Conservation (phyloP, 2,113 vertebrate genomes). For the Halichoeres trimaculatus region DNA sequence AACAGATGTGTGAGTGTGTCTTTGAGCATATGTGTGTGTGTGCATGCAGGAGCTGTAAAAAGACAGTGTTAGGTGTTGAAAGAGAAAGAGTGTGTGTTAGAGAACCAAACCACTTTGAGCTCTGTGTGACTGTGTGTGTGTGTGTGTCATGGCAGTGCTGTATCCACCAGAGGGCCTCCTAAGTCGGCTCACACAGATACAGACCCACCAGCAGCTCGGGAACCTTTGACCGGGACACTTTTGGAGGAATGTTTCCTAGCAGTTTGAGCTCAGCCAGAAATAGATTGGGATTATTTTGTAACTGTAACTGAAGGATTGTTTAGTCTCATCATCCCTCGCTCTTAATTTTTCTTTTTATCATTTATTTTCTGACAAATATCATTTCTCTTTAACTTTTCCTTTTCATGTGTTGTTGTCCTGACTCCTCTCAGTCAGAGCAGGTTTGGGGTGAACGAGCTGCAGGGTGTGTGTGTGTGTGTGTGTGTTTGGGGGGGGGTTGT, state of each 20-base stretch:
- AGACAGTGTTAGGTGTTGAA: constrained; percentile 9
- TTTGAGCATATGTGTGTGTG: constrained; percentile 18
- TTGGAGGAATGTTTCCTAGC: constrained; percentile 32
- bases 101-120: constrained; percentile 34
- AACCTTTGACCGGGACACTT: constrained; percentile 67
- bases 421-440: constrained; percentile 37
- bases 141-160: constrained; percentile 65
- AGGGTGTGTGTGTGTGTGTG: constrained; percentile 1
- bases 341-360: constrained; percentile 2
- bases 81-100: constrained; percentile 37
- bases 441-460: constrained; percentile 45
- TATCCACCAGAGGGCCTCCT: constrained; percentile 99
- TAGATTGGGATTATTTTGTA: not conserved
- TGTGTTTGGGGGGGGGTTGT: constrained; percentile 58
- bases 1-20: constrained; percentile 41
- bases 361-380: not conserved
- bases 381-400: not conserved
- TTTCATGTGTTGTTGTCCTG: constrained; percentile 8
- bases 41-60: not conserved
- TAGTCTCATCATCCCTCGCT: not conserved
- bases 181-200: constrained; percentile 79
- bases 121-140: constrained; percentile 31
- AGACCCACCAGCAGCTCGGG: constrained; percentile 42
- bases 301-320: not conserved
- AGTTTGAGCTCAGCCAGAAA: not conserved